These are phyloP conservation scores for Drosophila silvestris DNA, from an alignment of 2,888 invertebrate genomes.

Conservation along the genomic window DNA sequence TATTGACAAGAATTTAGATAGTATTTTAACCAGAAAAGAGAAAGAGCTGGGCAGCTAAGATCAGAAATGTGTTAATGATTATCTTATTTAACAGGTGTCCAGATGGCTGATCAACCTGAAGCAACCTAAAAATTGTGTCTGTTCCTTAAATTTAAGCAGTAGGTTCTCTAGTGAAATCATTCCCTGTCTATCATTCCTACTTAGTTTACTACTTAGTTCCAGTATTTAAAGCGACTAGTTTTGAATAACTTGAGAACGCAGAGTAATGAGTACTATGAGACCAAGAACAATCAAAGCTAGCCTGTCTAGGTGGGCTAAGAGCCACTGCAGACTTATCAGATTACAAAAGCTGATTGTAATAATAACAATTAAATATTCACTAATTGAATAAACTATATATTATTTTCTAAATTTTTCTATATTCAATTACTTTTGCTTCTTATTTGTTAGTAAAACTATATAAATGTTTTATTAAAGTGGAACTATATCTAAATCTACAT, in stretches of 20 bases:
- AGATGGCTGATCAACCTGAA: no score
- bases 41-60: no score
- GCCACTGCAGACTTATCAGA: neutral
- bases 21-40: no score
- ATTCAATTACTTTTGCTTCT: neutral
- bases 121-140: no score
- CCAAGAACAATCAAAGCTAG: neutral
- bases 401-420: rapidly evolving
- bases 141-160: no score
- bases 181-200: neutral
- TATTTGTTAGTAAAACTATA: neutral
- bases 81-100: no score
- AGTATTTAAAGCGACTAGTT: neutral
- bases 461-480: neutral
- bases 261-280: no score
- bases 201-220: no score
- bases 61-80: no score
- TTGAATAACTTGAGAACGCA: neutral
- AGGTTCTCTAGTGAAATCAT: no score
- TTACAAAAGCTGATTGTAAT: neutral
- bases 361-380: neutral
- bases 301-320: neutral
- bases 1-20: no score
- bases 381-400: neutral
- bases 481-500: neutral